Base-by-base conservation (phyloP, 2,888 invertebrate genomes). In the Linnaemya vulpina region DNA sequence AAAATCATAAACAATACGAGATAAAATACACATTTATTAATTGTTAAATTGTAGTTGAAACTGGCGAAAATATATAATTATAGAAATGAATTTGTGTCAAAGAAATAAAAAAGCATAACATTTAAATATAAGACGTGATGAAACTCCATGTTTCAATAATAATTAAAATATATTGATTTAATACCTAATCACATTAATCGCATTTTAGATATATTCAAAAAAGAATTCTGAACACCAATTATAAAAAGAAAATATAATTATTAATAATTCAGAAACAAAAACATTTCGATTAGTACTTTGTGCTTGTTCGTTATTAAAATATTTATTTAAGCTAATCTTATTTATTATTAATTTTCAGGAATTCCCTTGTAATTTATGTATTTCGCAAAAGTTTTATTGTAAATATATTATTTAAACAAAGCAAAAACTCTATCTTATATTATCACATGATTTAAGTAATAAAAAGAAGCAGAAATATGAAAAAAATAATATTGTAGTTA, bases 221-320 rank as follows among this genome's bases (percentile, higher is more conserved):
- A n/a, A 53, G 25, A 13, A 68, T 8, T 22, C n/a, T 7, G 9
- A 76, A 76, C 63, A 82, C 62, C 73, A 82, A 71, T 75, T 70
- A 65, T 62, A 17, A 35, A 51, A 17, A 81, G 43, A 51, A 3
- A 40, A 5, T 17, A 70, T 15, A 13, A 35, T 13, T 4, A 58
- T 8, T 38, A 49, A 53, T 68, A 55, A 46, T 53, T 40, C 15
- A 25, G 9, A 58, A 20, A 15, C n/a, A 43, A 46, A 11, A 53
- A 46, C 46, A 43, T 62, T 76, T 76, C 13, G 20, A 77, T 43
- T 51, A 70, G 65, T 81, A 81, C 63, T 63, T 63, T 51, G 43
- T 82, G 81, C 81, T 85, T 78, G 60, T 71, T 82, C 79, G 85
- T 85, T 85, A 85, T 75, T 75, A 35, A 63, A 46, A 77, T 73